A percentile compares a stretch with the other conserved stretches of the same genome.
phyloP scores from a whole-genome alignment of 37 sponge, comb jelly and placozoan genomes.

The Petrosia ficiformis region DNA sequence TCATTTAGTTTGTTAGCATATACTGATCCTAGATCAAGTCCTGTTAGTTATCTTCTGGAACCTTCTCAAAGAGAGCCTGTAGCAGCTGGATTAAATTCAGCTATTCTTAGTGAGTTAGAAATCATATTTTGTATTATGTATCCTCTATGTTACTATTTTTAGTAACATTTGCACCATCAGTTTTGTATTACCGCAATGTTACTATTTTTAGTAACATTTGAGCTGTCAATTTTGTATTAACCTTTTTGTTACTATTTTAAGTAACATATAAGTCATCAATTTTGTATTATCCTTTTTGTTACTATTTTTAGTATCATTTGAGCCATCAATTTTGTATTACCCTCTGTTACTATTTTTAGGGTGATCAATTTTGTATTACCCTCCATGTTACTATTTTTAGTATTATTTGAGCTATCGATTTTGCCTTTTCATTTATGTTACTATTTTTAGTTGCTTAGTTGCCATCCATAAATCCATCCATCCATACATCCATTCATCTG shows the following conservation, averaged over 20 bases:
- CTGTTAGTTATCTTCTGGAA: constrained; percentile 81
- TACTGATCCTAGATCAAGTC: constrained; percentile 82
- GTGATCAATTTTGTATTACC: background rate
- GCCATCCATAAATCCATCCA: no score
- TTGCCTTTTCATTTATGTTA: no score
- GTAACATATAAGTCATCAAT: no score
- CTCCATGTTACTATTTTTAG: background rate
- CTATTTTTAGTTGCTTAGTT: no score
- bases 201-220: background rate
- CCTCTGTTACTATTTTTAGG: background rate
- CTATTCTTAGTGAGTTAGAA: constrained; percentile 72
- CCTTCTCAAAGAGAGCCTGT: constrained; percentile 82
- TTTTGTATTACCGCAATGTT: no score
- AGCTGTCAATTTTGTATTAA: background rate
- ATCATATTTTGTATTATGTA: background rate
- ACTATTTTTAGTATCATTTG: no score
- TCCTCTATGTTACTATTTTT: no score
- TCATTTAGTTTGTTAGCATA: constrained; percentile 93
- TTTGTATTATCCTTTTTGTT: no score
- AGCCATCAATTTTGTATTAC: no score
- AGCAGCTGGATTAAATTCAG: constrained; percentile 82
- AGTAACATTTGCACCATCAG: no score
- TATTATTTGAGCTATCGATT: no score
- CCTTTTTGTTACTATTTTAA: background rate
- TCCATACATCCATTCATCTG: no score